phyloP scores from a whole-genome alignment of 2,797 vertebrate genomes.

The Acipenser transmontanus region DNA sequence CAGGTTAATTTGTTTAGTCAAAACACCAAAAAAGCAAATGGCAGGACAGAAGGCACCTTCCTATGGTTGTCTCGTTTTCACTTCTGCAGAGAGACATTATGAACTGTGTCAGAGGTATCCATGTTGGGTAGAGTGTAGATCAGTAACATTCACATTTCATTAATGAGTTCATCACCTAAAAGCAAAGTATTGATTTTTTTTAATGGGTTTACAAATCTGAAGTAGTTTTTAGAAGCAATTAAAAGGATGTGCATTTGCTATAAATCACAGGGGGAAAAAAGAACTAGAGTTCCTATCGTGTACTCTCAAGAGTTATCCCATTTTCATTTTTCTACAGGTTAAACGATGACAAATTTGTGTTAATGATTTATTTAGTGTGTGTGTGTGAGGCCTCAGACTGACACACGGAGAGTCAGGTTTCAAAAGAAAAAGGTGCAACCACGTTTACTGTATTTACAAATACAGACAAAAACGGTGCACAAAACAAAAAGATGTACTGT shows the following conservation, averaged over 20 bases:
- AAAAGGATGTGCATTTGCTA: constrained; percentile 68
- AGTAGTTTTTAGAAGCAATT: constrained; percentile 77
- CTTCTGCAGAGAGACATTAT: constrained; percentile 6
- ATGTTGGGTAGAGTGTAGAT: constrained; percentile 44
- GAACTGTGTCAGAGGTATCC: constrained; percentile 17
- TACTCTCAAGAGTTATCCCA: too few relatives aligned
- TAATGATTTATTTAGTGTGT: too few relatives aligned
- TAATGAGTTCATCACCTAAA: constrained; percentile 92
- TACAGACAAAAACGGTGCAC: too few relatives aligned
- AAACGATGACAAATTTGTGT: too few relatives aligned
- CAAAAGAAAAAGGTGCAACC: too few relatives aligned
- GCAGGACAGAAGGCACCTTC: constrained; percentile 6
- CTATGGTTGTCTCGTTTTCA: constrained; percentile 14
- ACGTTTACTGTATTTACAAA: too few relatives aligned
- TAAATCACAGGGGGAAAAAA: constrained; percentile 65
- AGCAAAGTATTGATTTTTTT: constrained; percentile 87
- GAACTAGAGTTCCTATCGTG: constrained; percentile 39
- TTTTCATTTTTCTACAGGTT: too few relatives aligned
- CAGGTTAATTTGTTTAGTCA: constrained; percentile 43
- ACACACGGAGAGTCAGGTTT: too few relatives aligned
- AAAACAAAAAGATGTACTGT: too few relatives aligned
- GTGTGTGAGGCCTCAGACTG: too few relatives aligned
- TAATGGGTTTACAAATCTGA: constrained; percentile 82
- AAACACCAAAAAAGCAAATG: constrained; percentile 54
- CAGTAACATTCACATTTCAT: constrained; percentile 56